Evolutionary conservation across 92 coral and sea anemone species (phyloP).

Genomic region (Diadumene lineata): DNA sequence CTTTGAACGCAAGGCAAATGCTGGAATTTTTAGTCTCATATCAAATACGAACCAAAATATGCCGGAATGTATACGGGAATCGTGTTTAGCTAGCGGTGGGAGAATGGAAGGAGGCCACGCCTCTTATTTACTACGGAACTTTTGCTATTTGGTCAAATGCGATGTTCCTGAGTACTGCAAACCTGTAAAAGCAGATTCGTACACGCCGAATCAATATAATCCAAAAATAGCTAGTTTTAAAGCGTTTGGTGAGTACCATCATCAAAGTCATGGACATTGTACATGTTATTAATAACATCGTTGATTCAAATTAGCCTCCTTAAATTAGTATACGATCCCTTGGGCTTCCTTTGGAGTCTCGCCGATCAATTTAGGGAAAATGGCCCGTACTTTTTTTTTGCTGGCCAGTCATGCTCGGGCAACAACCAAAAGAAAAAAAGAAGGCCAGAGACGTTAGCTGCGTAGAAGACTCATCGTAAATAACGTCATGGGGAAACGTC

Average conservation of each 20-base stretch:
- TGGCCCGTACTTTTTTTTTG: too few species aligned
- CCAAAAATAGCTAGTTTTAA: slow-evolving; percentile 57
- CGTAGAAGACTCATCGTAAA: too few species aligned
- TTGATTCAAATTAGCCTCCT: too few species aligned
- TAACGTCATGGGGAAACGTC: too few species aligned
- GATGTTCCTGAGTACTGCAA: slow-evolving; percentile 39
- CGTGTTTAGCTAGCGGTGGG: slow-evolving; percentile 33
- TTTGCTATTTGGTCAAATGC: slow-evolving; percentile 71
- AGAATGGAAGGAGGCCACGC: slow-evolving; percentile 51
- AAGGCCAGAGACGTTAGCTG: too few species aligned
- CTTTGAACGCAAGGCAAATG: slow-evolving; percentile 51
- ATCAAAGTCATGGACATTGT: background rate
- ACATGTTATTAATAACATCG: background rate
- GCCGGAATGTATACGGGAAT: slow-evolving; percentile 62
- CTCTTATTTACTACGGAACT: slow-evolving; percentile 51
- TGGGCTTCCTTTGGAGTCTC: too few species aligned
- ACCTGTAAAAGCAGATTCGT: slow-evolving; percentile 2
- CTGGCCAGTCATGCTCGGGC: too few species aligned
- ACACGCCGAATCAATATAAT: slow-evolving; percentile 27
- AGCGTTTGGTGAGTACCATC: slow-evolving; percentile 65
- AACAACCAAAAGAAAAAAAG: too few species aligned
- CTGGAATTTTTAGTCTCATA: slow-evolving; percentile 65
- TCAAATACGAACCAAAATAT: slow-evolving; percentile 25
- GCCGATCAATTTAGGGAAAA: too few species aligned
- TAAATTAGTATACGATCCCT: too few species aligned